Conservation (phyloP, 2,113 vertebrate species). For the Chrysochloris asiatica region DNA sequence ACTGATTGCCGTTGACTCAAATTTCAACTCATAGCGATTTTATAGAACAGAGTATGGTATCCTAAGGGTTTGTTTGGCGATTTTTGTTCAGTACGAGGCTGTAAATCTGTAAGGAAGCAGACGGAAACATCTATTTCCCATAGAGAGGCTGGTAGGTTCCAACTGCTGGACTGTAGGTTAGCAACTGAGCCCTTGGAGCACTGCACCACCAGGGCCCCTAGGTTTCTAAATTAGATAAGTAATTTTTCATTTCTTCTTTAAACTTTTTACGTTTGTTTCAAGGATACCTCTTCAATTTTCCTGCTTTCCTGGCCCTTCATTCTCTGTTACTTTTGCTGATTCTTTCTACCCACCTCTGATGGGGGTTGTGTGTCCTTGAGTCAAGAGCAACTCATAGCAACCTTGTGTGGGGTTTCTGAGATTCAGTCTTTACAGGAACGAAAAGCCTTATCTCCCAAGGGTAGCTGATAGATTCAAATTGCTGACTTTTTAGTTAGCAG, state of each 20-base stretch:
- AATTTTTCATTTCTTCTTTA: neutral
- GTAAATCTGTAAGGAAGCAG: neutral
- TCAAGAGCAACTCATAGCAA: no score
- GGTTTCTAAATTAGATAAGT: neutral
- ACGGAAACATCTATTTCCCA: neutral
- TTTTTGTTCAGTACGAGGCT: no score
- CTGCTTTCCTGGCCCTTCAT: neutral
- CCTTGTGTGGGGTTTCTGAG: no score
- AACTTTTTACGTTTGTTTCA: neutral
- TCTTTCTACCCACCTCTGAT: neutral
- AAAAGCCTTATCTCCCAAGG: no score
- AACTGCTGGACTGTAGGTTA: neutral
- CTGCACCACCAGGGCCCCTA: neutral
- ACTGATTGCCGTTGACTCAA: neutral
- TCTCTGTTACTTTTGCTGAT: neutral
- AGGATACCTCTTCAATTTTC: neutral
- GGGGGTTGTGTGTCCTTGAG: no score
- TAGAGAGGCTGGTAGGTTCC: neutral
- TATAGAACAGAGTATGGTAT: neutral
- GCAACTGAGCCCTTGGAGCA: neutral
- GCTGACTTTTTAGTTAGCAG: no score
- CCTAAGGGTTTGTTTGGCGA: neutral
- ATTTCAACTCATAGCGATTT: neutral
- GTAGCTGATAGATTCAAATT: no score
- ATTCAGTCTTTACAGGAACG: no score